Base-by-base conservation (phyloP, 1,140 invertebrate species). In the Dinothrombium tinctorium region DNA sequence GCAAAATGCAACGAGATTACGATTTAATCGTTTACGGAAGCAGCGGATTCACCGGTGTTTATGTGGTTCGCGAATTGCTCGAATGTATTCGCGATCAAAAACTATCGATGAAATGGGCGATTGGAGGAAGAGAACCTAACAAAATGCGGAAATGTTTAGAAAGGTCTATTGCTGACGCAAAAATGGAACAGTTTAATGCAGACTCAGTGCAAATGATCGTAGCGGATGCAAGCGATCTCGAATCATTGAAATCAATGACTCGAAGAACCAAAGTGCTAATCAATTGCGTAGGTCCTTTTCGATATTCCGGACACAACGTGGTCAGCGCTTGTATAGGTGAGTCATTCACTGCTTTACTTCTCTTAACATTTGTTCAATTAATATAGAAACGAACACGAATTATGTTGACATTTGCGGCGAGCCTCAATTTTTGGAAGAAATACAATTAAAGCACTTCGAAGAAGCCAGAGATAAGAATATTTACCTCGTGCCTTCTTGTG, bases 341-440 rank as follows among this genome's bases (percentile, higher is more conserved):
- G 29, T 28, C n/a, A 28, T 28, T 28, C n/a, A 8, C n/a, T 28
- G 7, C 7, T 7, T 28, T 28, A 28, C 7, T 28, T 28, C 7
- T 28, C n/a, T 28, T 28, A 8, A 7, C n/a, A n/a, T 28, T 7
- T 28, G 7, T 7, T 28, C 7, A 28, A 8, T 28, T 28, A 7
- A 8, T 28, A 68, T 94, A 33, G 71, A 72, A 37, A 41, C 5
- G 20, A 67, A 67, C 45, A 73, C 83, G 0, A 72, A 86, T 62
- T 74, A 90, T 56, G 68, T 94, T 4, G 87, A 95, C 61, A 72
- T 92, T 12, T 77, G 69, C 56, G 84, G 79, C 12, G 84, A 92
- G 58, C 74, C 80, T 1, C 64, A 72, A 57, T 92, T 70, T 52
- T 72, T 92, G 56, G 82, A 92, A 59, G 61, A 52, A 21, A 80